Evolutionary conservation across 1,140 invertebrate genomes (phyloP).

Genomic region (Lysiphlebus fabarum): DNA sequence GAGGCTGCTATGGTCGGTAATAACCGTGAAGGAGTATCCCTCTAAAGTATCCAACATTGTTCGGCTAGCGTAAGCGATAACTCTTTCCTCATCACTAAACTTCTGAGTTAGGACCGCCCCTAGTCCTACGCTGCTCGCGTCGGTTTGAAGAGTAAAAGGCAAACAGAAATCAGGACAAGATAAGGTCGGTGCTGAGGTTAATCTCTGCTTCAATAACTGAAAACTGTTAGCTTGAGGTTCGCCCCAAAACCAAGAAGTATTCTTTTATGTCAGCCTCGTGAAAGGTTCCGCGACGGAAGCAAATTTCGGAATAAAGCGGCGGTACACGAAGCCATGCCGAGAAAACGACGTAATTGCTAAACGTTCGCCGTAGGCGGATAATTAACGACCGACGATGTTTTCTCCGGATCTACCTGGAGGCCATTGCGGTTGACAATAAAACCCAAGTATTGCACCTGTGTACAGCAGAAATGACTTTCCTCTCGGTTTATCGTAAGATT

Average conservation of each 20-base stretch:
- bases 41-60: not conserved
- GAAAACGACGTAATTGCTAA: conserved; percentile 37
- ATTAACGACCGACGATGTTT: conserved; percentile 27
- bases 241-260: conserved; percentile 37
- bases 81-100: conserved; percentile 27
- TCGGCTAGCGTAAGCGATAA: conserved; percentile 38
- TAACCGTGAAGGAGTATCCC: not conserved
- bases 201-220: conserved; percentile 30
- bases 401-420: conserved; percentile 25
- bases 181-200: conserved; percentile 40
- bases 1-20: conserved; percentile 20
- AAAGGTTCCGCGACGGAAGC: conserved; percentile 42
- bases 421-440: conserved; percentile 18
- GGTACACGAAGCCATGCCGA: conserved; percentile 42
- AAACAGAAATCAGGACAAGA: conserved; percentile 37
- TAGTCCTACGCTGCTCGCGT: conserved; percentile 38
- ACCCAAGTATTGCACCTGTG: conserved; percentile 31
- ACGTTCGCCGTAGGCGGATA: conserved; percentile 34
- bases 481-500: conserved; percentile 40
- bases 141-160: conserved; percentile 40
- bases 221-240: conserved; percentile 38
- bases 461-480: conserved; percentile 44
- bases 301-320: conserved; percentile 50
- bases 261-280: conserved; percentile 39
- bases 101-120: conserved; percentile 41